Evolutionary conservation across 2,113 vertebrate species (phyloP).

Genomic region (Heterochromis multidens): DNA sequence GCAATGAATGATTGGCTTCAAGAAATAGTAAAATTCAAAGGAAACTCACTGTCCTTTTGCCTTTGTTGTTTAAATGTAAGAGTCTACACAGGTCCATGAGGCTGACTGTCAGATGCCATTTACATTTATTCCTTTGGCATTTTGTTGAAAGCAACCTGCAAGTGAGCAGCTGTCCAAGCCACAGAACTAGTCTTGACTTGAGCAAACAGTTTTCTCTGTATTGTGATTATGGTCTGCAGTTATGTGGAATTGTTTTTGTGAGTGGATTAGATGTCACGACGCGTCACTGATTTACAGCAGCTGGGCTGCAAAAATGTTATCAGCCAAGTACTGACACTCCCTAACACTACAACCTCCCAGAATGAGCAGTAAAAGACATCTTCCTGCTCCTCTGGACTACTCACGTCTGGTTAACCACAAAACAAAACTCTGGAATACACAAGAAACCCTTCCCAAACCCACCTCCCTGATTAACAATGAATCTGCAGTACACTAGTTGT

Average conservation of each 20-base stretch:
- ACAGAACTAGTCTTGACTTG: background rate
- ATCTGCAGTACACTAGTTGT: background rate
- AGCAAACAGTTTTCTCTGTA: background rate
- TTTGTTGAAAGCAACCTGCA: rapidly evolving
- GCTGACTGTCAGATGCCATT: rapidly evolving
- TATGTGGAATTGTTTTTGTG: background rate
- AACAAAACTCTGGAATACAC: background rate
- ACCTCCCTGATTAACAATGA: background rate
- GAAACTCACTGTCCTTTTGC: rapidly evolving
- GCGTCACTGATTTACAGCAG: background rate
- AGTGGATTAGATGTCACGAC: background rate
- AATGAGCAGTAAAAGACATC: background rate
- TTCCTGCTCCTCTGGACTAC: background rate
- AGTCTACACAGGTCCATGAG: background rate
- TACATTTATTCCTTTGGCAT: background rate
- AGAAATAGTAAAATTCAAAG: background rate
- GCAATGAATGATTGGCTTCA: background rate
- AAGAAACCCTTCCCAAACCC: background rate
- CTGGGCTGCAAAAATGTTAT: background rate
- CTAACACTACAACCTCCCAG: background rate
- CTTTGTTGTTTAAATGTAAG: background rate
- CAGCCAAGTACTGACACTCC: background rate
- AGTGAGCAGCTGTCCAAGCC: background rate
- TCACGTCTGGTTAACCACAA: background rate
- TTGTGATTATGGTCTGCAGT: background rate